Evolutionary conservation across 2,797 vertebrate species (phyloP).

Genomic region (Xiphophorus birchmanni): DNA sequence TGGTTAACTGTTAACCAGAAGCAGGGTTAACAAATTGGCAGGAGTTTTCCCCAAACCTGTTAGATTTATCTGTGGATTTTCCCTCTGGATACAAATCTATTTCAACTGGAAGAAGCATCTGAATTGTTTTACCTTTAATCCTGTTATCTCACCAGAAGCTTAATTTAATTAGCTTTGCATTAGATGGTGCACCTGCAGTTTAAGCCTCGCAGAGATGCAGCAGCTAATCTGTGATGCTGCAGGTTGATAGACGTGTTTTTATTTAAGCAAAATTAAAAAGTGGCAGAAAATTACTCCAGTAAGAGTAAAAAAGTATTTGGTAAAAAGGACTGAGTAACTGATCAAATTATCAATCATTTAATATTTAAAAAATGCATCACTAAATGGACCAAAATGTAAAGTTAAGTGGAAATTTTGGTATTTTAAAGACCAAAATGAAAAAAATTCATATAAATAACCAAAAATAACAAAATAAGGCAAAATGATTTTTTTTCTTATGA

Average conservation of each 20-base stretch:
- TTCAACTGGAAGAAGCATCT: background rate
- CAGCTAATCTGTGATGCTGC: conserved; percentile 9
- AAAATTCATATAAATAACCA: too few species aligned
- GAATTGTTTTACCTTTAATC: conserved; percentile 12
- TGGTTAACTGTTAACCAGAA: conserved; percentile 69
- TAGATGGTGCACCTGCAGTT: conserved; percentile 46
- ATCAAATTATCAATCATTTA: too few species aligned
- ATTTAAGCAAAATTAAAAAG: too few species aligned
- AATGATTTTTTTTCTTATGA: too few species aligned
- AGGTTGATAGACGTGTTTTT: conserved; percentile 13
- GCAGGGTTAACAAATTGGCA: background rate
- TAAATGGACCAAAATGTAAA: too few species aligned
- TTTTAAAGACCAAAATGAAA: too few species aligned
- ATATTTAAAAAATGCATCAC: too few species aligned
- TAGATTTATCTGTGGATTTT: background rate
- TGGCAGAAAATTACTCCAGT: too few species aligned
- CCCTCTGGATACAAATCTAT: background rate
- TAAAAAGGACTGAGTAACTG: too few species aligned
- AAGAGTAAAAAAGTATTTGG: too few species aligned
- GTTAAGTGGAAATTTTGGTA: too few species aligned
- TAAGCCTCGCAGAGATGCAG: conserved; percentile 28
- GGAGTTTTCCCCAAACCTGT: background rate
- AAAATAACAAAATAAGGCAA: too few species aligned
- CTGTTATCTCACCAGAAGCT: conserved; percentile 16
- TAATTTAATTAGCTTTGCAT: conserved; percentile 41